Percentiles rank a stretch among this genome's conserved stretches.
Evolutionary conservation across 2,797 vertebrate species (phyloP).

Genomic region (Neostethus bicornis): DNA sequence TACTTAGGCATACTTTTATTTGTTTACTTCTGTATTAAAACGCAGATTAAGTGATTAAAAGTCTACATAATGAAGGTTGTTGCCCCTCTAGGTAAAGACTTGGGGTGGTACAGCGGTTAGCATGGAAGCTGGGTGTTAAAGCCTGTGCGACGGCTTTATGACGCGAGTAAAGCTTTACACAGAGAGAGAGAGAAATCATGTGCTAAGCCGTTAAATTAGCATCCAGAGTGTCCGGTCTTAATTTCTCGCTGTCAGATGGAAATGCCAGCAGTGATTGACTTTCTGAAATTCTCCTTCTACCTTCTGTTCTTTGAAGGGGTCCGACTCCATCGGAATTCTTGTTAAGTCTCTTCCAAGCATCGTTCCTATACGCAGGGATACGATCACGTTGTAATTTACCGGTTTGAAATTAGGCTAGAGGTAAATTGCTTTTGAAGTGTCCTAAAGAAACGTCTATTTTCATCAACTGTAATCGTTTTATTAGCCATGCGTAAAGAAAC

Average conservation of each 20-base stretch:
- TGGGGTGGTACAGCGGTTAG: too few species aligned
- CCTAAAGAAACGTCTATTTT: slow-evolving; percentile 56
- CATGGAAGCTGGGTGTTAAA: too few species aligned
- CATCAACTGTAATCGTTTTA: slow-evolving; percentile 59
- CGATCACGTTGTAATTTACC: slow-evolving; percentile 44
- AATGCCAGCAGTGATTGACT: slow-evolving; percentile 58
- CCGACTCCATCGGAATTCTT: slow-evolving; percentile 38
- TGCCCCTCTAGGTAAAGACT: slow-evolving; percentile 41
- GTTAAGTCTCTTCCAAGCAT: slow-evolving; percentile 41
- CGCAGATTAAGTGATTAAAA: slow-evolving; percentile 75
- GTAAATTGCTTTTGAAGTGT: slow-evolving; percentile 49
- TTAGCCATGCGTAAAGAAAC: slow-evolving; percentile 49
- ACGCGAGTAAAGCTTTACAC: slow-evolving; percentile 51
- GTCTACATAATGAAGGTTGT: slow-evolving; percentile 66
- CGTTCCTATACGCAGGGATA: slow-evolving; percentile 24
- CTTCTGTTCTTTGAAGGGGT: slow-evolving; percentile 21
- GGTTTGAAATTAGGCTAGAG: slow-evolving; percentile 48
- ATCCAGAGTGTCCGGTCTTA: slow-evolving; percentile 62
- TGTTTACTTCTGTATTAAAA: slow-evolving; percentile 74
- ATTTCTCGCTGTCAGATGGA: slow-evolving; percentile 60
- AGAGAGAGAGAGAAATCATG: slow-evolving; percentile 56
- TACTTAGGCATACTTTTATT: slow-evolving; percentile 74
- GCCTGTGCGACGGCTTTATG: slow-evolving; percentile 53
- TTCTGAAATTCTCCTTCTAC: slow-evolving; percentile 20
- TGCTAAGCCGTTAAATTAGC: slow-evolving; percentile 70